Evolutionary conservation across 2,797 vertebrate genomes (phyloP), one percentile per base, ranked within the genome.

Genomic region (Sardinella longiceps): DNA sequence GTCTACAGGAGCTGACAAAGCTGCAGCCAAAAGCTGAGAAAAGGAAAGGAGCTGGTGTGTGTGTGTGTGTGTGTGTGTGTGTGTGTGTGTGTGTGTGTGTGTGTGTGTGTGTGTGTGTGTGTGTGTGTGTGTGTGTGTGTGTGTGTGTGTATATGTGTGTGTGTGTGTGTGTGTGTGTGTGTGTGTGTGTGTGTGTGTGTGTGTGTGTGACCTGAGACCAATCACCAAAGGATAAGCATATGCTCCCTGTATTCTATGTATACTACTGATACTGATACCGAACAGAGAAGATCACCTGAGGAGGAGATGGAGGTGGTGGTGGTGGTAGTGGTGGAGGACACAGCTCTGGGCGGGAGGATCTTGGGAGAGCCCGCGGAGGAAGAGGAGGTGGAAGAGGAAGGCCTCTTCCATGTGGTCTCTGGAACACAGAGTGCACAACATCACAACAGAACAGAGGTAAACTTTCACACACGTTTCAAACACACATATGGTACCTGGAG

Each of bases 361-460:
- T 20, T 43, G 33, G 70, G 70, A 77, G 70, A 77, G 1, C 18
- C 70, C 20, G 70, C 37, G 20, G 70, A 77, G 70, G 63, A 1
- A 83, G 77, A 9, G 86, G 70, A 58, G 81, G 93, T 92, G 81
- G 95, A 91, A 0, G 88, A 91, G 89, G 94, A 94, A 20, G 96
- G 96, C 87, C 90, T 92, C 82, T 95, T 95, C 97, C 96, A 97
- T 89, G 97, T 97, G 7, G 96, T 97, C 92, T 97, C 96, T 97
- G 88, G 28, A 86, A 90, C 70, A 3, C 5, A 89, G n/a, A 60
- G n/a, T 3, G 10, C 0, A 87, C n/a, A 84, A n/a, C n/a, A n/a
- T n/a, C n/a, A n/a, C n/a, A n/a, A n/a, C n/a, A n/a, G n/a, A n/a
- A n/a, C n/a, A 84, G 80, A 66, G 80, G 84, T 5, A 5, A 5